These are phyloP conservation scores for Neogobius melanostomus DNA, from an alignment of 2,113 vertebrate genomes.

Conservation along the genomic window DNA sequence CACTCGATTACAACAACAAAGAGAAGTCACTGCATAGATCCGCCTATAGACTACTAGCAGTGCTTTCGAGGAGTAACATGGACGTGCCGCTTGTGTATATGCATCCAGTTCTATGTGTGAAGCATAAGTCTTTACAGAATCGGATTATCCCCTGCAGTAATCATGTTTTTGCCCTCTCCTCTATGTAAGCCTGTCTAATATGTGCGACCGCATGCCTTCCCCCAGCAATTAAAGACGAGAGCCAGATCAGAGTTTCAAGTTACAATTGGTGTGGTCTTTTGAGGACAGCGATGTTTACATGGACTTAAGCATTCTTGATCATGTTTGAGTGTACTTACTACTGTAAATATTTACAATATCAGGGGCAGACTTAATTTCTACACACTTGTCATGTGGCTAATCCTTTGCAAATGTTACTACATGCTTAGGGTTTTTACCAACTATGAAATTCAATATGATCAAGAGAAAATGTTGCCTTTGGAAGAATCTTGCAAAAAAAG, in stretches of 20 bases:
- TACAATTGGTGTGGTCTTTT: conserved; percentile 3
- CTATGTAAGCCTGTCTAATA: conserved; percentile 23
- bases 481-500: too few species aligned
- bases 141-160: conserved; percentile 51
- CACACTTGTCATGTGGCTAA: too few species aligned
- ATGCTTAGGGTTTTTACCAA: too few species aligned
- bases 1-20: background rate
- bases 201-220: conserved; percentile 26
- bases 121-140: conserved; percentile 25
- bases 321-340: background rate
- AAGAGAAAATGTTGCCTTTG: too few species aligned
- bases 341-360: too few species aligned
- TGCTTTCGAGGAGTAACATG: conserved; percentile 18
- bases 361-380: too few species aligned
- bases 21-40: conserved; percentile 11
- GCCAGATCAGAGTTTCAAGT: conserved; percentile 25
- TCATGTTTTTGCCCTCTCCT: conserved; percentile 25
- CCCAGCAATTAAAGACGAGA: conserved; percentile 18
- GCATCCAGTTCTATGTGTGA: conserved; percentile 16
- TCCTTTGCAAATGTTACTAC: too few species aligned
- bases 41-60: background rate
- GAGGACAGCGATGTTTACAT: background rate
- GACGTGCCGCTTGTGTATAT: conserved; percentile 8
- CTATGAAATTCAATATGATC: too few species aligned
- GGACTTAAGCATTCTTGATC: background rate